Conservation (phyloP, 2,888 invertebrate species). For the Amphipyra berbera region DNA sequence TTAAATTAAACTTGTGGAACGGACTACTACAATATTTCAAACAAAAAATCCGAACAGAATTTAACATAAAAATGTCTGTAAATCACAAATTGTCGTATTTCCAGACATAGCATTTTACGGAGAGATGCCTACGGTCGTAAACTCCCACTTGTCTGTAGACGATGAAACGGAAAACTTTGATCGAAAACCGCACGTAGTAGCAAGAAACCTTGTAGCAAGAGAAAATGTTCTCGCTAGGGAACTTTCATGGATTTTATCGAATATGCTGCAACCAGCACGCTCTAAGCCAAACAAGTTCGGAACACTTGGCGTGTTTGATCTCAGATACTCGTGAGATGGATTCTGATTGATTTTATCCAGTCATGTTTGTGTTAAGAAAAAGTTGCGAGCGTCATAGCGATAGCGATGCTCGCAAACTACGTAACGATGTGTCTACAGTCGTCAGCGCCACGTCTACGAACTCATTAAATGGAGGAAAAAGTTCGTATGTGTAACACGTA, state of each 20-base stretch:
- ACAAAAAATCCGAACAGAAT: constrained; percentile 33
- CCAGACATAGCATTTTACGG: constrained; percentile 46
- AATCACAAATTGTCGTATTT: constrained; percentile 51
- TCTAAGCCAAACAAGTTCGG: constrained; percentile 78
- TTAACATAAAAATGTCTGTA: constrained; percentile 49
- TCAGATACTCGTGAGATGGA: constrained; percentile 76
- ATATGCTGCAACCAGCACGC: constrained; percentile 76
- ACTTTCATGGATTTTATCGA: constrained; percentile 83
- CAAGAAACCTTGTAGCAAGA: constrained; percentile 75
- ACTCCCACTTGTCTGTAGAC: constrained; percentile 68
- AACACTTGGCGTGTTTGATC: constrained; percentile 77
- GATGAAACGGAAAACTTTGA: constrained; percentile 84
- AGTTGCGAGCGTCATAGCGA: constrained; percentile 56
- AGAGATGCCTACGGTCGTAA: constrained; percentile 53
- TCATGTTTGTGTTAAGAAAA: constrained; percentile 73
- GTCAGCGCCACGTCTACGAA: constrained; percentile 30
- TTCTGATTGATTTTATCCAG: constrained; percentile 83
- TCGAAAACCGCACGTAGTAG: constrained; percentile 83
- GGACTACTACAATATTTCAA: constrained; percentile 17
- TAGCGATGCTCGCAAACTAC: constrained; percentile 38
- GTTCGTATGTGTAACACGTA: constrained; percentile 37
- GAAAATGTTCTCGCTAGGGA: constrained; percentile 74
- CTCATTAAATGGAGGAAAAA: constrained; percentile 47
- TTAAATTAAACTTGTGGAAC: background rate
- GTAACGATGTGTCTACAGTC: constrained; percentile 56